Base-by-base conservation (phyloP, 2,888 invertebrate species). In the Oligia latruncula region DNA sequence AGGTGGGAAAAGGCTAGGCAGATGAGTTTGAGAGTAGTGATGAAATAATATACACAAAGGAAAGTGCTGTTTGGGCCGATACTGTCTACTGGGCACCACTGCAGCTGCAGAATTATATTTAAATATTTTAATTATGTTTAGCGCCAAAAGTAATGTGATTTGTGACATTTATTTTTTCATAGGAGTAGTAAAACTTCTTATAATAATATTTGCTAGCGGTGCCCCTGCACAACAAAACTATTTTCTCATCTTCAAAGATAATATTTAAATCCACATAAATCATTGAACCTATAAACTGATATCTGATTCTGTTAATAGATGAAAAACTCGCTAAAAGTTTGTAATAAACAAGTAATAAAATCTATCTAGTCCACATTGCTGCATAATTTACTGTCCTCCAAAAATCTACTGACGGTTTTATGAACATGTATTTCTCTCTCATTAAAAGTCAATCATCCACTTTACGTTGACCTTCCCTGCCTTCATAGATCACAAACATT, bases 281-380 rank as follows among this genome's bases (percentile, higher is more conserved):
- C n/a, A 65, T 35, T 58, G 2, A 76, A 71, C 70, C 35, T 46
- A 78, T 82, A 82, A 81, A 80, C 62, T 58, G 65, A 73, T 68
- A 86, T 79, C 65, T 65, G 23, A 35, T 55, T 82, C 58, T 55
- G 67, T 74, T 65, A 77, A 77, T 74, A 80, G 68, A 81, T 67
- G 64, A 73, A 77, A 76, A 77, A 67, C 64, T 77, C 73, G 74
- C 79, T 80, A 82, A 83, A 86, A 82, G 40, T 23, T 77, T 62
- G 43, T 70, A 81, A 85, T 89, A 86, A 87, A 89, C 78, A 84
- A 74, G 70, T 71, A 79, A 87, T 87, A 88, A 89, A 86, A 86
- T 52, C 76, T 72, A 81, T 78, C 35, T 43, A 78, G 62, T 76
- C 66, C 71, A 79, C 65, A 65, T 72, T 67, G 67, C 71, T 43